These are phyloP conservation scores for Leptatherina wallacei DNA, from an alignment of 2,797 vertebrate species.

Conservation along the genomic window DNA sequence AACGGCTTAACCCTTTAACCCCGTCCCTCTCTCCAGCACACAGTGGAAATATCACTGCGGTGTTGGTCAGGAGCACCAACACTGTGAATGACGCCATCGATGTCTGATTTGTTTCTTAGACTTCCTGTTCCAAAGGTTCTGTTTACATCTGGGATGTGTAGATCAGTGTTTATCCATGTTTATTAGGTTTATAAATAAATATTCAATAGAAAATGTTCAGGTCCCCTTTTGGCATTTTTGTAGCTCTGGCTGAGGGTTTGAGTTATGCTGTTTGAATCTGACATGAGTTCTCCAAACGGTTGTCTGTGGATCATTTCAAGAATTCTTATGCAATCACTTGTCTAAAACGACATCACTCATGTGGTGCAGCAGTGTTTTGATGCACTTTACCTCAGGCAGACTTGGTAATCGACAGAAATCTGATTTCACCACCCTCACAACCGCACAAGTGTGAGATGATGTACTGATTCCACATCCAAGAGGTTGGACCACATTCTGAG, in stretches of 20 bases:
- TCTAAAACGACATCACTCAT: background rate
- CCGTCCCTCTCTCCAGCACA: slow-evolving; percentile 1
- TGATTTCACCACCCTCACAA: background rate
- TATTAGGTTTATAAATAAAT: too few species aligned
- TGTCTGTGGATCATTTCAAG: background rate
- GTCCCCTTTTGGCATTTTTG: background rate
- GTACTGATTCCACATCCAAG: background rate
- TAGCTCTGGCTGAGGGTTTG: too few species aligned
- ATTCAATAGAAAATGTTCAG: background rate
- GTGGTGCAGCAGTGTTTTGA: background rate
- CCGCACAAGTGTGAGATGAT: too few species aligned
- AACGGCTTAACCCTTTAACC: background rate
- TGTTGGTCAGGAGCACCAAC: slow-evolving; percentile 7
- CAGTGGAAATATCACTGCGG: slow-evolving; percentile 6
- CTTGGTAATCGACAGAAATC: background rate
- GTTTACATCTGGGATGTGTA: too few species aligned
- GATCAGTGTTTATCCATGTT: too few species aligned
- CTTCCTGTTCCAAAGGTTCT: too few species aligned
- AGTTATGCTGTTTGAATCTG: too few species aligned
- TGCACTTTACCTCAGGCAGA: background rate
- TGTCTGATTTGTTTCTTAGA: background rate
- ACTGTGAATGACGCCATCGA: background rate
- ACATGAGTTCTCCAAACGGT: too few species aligned
- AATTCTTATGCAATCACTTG: background rate
- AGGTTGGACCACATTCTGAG: background rate